Percentiles rank a stretch among this genome's conserved stretches.
Evolutionary conservation across 2,888 invertebrate genomes (phyloP).

Genomic region (Octonoba sinensis): DNA sequence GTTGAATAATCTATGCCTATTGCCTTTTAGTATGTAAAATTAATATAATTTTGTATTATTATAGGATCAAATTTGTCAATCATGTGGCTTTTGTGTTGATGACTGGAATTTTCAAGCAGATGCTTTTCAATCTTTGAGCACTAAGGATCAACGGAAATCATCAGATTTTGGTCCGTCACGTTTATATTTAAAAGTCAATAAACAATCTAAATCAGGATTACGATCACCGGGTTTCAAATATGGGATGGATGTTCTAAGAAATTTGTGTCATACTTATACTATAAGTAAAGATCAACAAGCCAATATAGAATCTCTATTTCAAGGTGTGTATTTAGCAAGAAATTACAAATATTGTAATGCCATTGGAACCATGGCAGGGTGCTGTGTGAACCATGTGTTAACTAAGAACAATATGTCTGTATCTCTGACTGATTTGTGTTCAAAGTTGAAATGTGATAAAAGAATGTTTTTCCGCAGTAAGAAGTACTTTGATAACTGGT

Average conservation of each 20-base stretch:
- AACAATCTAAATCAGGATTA: background rate
- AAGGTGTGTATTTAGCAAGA: background rate
- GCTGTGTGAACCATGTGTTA: slow-evolving; percentile 23
- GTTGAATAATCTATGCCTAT: background rate
- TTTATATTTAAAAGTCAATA: background rate
- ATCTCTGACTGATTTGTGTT: slow-evolving; percentile 12
- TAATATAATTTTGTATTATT: slow-evolving; percentile 8
- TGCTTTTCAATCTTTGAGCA: too few relatives aligned
- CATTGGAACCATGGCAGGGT: slow-evolving; percentile 27
- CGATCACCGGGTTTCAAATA: background rate
- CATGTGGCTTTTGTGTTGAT: slow-evolving; percentile 42
- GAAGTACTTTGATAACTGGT: slow-evolving; percentile 12
- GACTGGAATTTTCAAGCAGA: background rate
- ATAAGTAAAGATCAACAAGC: background rate
- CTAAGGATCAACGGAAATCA: too few relatives aligned
- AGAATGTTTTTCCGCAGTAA: slow-evolving; percentile 13
- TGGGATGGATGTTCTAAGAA: slow-evolving; percentile 21
- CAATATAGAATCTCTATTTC: background rate
- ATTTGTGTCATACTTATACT: slow-evolving; percentile 5
- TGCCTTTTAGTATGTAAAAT: background rate
- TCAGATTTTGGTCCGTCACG: background rate
- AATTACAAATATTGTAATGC: background rate
- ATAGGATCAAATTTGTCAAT: slow-evolving; percentile 27
- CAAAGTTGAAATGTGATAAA: slow-evolving; percentile 13
- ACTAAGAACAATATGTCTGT: background rate